A percentile compares a stretch with the other conserved stretches of the same genome.
Conservation (phyloP, 2,888 invertebrate species). For the Lamproptera curius region DNA sequence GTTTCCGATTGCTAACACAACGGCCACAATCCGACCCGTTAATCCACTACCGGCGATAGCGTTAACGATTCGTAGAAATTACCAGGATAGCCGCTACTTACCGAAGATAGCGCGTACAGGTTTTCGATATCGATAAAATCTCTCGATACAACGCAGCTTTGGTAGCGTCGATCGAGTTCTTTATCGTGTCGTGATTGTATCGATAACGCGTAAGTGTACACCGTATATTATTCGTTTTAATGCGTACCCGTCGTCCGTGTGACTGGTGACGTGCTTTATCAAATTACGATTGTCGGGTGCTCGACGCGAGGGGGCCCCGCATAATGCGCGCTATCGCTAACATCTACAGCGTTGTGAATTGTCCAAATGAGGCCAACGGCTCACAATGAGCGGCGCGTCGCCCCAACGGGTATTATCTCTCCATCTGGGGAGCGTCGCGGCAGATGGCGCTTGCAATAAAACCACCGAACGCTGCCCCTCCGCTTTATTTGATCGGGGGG, state of each 20-base stretch:
- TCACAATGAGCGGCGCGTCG: constrained; percentile 54
- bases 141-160: too few relatives aligned
- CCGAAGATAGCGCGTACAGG: too few relatives aligned
- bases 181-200: too few relatives aligned
- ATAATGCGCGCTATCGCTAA: constrained; percentile 57
- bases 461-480: constrained; percentile 75
- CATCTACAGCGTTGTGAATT: constrained; percentile 65
- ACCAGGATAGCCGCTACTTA: too few relatives aligned
- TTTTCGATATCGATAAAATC: constrained; percentile 6
- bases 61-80: too few relatives aligned
- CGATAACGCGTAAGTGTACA: too few relatives aligned
- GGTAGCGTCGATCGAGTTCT: too few relatives aligned
- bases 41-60: too few relatives aligned
- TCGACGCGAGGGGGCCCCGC: constrained; percentile 50
- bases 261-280: constrained; percentile 43
- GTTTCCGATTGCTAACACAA: too few relatives aligned
- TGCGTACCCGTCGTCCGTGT: too few relatives aligned
- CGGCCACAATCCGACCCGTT: too few relatives aligned
- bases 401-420: constrained; percentile 74
- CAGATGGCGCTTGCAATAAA: constrained; percentile 79
- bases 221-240: too few relatives aligned
- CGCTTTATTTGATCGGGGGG: constrained; percentile 77
- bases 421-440: constrained; percentile 63
- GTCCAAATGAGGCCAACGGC: constrained; percentile 68
- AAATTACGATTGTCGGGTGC: constrained; percentile 55